Conservation (phyloP, 2,888 invertebrate genomes). For the Drepanosiphum platanoidis region DNA sequence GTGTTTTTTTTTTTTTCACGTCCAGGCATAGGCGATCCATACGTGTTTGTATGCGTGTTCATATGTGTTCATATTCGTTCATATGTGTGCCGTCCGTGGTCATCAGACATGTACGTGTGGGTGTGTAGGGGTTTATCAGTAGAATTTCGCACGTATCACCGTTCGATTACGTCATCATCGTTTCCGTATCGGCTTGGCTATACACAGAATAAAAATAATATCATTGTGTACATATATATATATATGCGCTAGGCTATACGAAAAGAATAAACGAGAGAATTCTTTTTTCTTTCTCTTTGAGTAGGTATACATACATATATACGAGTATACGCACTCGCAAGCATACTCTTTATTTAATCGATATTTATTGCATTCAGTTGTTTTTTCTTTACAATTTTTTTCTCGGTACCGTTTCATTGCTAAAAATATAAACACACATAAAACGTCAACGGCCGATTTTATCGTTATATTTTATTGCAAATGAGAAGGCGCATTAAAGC, state of each 20-base stretch:
- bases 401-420: not conserved
- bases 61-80: not conserved
- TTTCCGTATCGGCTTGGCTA: not conserved
- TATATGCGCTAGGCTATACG: no score
- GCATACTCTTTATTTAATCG: constrained; percentile 10
- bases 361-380: constrained; percentile 2
- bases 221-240: not conserved
- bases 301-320: not conserved
- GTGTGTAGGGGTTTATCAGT: not conserved
- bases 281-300: not conserved
- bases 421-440: constrained; percentile 35
- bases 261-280: not conserved
- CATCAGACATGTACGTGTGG: not conserved
- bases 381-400: not conserved
- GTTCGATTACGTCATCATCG: not conserved
- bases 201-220: not conserved
- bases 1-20: constrained; percentile 8
- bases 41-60: not conserved
- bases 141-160: constrained; percentile 23
- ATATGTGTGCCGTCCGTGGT: not conserved
- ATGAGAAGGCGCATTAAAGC: constrained; percentile 56
- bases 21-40: not conserved
- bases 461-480: constrained; percentile 60
- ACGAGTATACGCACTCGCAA: not conserved
- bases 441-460: constrained; percentile 50